Evolutionary conservation across 2,888 invertebrate genomes (phyloP).

Genomic region (Sturmia bella): DNA sequence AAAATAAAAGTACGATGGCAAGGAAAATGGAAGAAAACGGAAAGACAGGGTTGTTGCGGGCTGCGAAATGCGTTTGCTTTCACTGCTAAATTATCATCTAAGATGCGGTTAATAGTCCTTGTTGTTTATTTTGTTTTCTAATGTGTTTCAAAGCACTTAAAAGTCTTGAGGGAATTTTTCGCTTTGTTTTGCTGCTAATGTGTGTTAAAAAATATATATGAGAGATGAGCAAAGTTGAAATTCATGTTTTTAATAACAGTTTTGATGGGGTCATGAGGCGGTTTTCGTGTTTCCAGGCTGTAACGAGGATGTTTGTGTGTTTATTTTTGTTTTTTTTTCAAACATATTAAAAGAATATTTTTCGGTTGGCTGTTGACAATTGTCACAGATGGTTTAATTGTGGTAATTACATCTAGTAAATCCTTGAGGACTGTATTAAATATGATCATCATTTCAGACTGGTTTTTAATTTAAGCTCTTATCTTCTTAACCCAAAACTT

Average conservation of each 20-base stretch:
- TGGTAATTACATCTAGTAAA: conserved; percentile 82
- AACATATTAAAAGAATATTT: conserved; percentile 50
- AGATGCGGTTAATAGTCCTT: conserved; percentile 59
- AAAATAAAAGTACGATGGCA: conserved; percentile 19
- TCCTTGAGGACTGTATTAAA: conserved; percentile 78
- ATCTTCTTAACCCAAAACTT: conserved; percentile 61
- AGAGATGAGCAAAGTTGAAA: conserved; percentile 78
- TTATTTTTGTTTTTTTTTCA: too few species aligned
- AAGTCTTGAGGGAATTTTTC: conserved; percentile 66
- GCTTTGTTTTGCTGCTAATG: conserved; percentile 48
- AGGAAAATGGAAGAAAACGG: conserved; percentile 9
- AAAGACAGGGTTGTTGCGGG: conserved; percentile 24
- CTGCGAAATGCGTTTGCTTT: neutral
- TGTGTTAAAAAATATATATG: conserved; percentile 39
- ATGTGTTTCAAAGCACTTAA: conserved; percentile 70
- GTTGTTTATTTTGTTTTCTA: conserved; percentile 55
- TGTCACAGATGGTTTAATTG: conserved; percentile 83
- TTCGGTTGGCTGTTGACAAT: conserved; percentile 76
- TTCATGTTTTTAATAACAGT: conserved; percentile 75
- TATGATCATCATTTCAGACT: conserved; percentile 51
- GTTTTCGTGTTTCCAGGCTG: conserved; percentile 18
- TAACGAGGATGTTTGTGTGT: conserved; percentile 30
- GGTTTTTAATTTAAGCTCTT: neutral
- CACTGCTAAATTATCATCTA: conserved; percentile 56
- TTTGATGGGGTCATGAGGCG: conserved; percentile 50